Evolutionary conservation across 2,113 vertebrate genomes (phyloP).

Genomic region (Psophia crepitans): DNA sequence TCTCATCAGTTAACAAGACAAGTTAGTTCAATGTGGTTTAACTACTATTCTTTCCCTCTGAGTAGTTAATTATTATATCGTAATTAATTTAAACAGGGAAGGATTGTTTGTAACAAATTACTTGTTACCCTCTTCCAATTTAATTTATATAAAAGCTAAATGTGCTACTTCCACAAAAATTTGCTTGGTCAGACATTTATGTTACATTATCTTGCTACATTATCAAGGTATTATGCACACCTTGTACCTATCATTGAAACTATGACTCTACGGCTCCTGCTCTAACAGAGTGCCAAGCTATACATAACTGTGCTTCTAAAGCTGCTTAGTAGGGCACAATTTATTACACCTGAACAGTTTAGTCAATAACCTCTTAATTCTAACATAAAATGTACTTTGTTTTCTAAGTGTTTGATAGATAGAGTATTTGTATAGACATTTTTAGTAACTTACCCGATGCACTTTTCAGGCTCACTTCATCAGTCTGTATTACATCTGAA

Average conservation of each 20-base stretch:
- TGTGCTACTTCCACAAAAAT: neutral
- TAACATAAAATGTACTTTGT: neutral
- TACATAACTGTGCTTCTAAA: neutral
- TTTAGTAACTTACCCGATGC: neutral
- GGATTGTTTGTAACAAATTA: neutral
- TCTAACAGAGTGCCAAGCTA: neutral
- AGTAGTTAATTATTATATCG: neutral
- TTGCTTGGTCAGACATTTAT: neutral
- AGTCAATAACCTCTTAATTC: neutral
- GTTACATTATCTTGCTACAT: neutral
- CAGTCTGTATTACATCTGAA: conserved; percentile 11
- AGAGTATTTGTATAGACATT: neutral
- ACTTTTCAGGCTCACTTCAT: neutral
- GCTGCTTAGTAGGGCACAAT: neutral
- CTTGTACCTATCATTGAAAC: neutral
- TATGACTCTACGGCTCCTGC: neutral
- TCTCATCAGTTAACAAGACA: neutral
- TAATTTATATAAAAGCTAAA: neutral
- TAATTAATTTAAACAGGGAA: neutral
- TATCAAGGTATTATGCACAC: neutral
- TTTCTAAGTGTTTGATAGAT: neutral
- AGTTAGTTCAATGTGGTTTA: neutral
- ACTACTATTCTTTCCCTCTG: neutral
- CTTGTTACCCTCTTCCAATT: neutral
- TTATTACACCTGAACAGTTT: neutral